These are phyloP conservation scores for Dolichopus griseipennis DNA, from an alignment of 2,888 invertebrate species.

Conservation along the genomic window DNA sequence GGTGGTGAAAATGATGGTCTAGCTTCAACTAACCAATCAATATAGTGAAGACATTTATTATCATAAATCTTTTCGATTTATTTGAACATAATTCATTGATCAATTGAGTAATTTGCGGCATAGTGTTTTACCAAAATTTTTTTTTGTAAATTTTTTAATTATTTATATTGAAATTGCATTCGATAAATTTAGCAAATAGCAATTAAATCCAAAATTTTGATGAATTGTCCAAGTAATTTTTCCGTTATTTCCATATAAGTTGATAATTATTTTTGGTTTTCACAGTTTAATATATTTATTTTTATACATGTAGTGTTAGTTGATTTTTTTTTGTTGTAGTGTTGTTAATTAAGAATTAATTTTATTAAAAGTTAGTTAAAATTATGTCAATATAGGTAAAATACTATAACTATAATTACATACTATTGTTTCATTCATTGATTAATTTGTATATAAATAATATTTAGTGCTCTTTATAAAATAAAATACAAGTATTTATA, in stretches of 20 bases:
- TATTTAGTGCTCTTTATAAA: constrained; percentile 7
- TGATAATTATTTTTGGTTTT: too few species aligned
- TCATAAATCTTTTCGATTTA: constrained; percentile 41
- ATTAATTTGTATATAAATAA: background rate
- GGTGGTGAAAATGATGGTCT: constrained; percentile 44
- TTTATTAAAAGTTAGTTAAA: background rate
- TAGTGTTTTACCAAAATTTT: constrained; percentile 7
- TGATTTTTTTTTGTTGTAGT: constrained; percentile 16
- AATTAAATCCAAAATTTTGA: too few species aligned
- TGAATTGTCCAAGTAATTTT: too few species aligned
- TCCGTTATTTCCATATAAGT: too few species aligned
- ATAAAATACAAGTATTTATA: background rate
- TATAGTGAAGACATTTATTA: constrained; percentile 43
- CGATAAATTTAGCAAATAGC: too few species aligned
- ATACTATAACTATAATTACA: background rate
- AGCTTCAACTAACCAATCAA: constrained; percentile 43
- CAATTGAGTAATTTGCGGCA: background rate
- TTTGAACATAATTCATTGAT: constrained; percentile 3
- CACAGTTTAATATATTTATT: too few species aligned
- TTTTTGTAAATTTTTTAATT: background rate
- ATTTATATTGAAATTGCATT: too few species aligned
- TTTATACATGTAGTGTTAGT: too few species aligned
- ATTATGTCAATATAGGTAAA: background rate
- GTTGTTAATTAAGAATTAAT: background rate
- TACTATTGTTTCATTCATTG: background rate